Base-by-base conservation (phyloP, 2,888 invertebrate species). In the Nemurella pictetii region DNA sequence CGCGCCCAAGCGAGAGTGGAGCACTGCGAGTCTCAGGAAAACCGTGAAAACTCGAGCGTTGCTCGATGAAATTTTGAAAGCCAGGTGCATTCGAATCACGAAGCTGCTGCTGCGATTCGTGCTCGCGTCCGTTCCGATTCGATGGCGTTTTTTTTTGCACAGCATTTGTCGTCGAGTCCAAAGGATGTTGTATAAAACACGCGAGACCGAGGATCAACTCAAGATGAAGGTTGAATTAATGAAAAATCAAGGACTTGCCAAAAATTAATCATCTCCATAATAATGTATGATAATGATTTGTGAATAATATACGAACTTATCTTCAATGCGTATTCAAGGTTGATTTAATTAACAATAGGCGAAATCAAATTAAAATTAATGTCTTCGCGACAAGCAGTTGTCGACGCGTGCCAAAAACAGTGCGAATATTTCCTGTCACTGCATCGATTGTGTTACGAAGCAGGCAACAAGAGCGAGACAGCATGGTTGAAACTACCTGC, bases 201-300 rank as follows among this genome's bases (percentile, higher is more conserved):
- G 55, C 9, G 55, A 20, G 55, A 2, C 15, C 55, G 55, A 55
- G 55, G 55, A 55, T 55, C 55, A 55, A 55, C 55, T 55, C 55
- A 55, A 55, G 28, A n/a, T 78, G 78, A 78, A 78, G 78, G 78
- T 29, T 78, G 28, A 30, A 78, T 78, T 78, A 3, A 78, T 78
- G 28, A 30, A 78, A 78, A 78, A 78, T 28, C 78, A 78, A 78
- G 78, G 30, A n/a, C 78, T 78, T 78, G 78, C 78, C 78, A 78
- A 78, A 78, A 75, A 27, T 27, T 28, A 26, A 75, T 75, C 75
- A 75, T 75, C 75, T 75, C 28, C 75, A 75, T 75, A 27, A 75
- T 75, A 75, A 75, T 20, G 75, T 75, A 78, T 78, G 78, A 78
- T 78, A 75, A 75, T 75, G 78, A 28, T 20, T n/a, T 78, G 78